phyloP scores from a whole-genome alignment of 2,113 vertebrate genomes.

The Porphyrio hochstetteri region DNA sequence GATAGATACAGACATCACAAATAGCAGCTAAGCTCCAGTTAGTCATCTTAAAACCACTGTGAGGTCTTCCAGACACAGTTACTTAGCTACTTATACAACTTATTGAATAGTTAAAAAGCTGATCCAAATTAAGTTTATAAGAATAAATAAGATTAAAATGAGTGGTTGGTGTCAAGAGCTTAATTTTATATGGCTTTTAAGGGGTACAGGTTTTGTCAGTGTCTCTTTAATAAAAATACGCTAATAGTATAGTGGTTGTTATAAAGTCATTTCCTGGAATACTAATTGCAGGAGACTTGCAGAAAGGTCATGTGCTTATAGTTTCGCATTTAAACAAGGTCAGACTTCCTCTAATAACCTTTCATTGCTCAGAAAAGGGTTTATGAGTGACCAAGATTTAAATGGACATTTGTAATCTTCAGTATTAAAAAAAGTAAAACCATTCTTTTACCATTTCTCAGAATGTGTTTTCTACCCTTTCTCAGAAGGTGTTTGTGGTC shows the following conservation, averaged over 20 bases:
- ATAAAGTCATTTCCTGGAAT: not conserved
- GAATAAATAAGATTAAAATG: not conserved
- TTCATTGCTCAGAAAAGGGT: not conserved
- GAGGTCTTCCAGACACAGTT: not conserved
- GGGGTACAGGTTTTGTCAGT: not conserved
- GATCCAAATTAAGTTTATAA: not conserved
- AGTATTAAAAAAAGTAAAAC: not conserved
- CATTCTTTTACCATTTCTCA: not conserved
- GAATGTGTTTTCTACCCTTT: not conserved
- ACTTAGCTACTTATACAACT: not conserved
- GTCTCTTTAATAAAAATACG: not conserved
- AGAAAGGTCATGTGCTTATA: not conserved
- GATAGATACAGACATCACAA: not conserved
- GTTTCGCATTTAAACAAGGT: not conserved
- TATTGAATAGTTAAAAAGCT: not conserved
- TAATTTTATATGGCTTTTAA: not conserved
- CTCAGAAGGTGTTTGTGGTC: not conserved
- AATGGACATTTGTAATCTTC: not conserved
- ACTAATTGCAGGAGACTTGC: not conserved
- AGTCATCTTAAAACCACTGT: not conserved
- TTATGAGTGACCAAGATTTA: not conserved
- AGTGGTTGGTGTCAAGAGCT: not conserved
- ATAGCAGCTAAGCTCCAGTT: not conserved
- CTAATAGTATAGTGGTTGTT: not conserved
- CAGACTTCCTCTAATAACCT: not conserved